Conservation (phyloP, 2,888 invertebrate genomes). For the Trichogramma dendrolimi region DNA sequence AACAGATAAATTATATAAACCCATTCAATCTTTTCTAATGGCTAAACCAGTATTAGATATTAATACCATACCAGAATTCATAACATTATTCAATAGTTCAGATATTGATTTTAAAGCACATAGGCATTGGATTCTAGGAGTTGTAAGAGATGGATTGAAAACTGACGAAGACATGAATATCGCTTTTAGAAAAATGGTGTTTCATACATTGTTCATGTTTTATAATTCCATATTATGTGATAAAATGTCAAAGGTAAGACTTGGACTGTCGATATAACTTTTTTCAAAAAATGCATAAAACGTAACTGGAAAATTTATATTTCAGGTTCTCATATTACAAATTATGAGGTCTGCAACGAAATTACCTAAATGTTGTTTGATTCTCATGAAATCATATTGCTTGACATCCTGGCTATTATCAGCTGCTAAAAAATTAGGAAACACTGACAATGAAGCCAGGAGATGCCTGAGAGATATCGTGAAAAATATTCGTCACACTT, state of each 20-base stretch:
- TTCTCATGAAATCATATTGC: slow-evolving; percentile 64
- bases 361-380: slow-evolving; percentile 63
- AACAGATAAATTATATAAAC: slow-evolving; percentile 69
- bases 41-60: slow-evolving; percentile 75
- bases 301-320: slow-evolving; percentile 9
- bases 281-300: neutral
- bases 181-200: slow-evolving; percentile 68
- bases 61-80: slow-evolving; percentile 80
- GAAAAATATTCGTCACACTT: too few species aligned
- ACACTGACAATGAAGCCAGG: too few species aligned
- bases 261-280: neutral
- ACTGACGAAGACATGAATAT: slow-evolving; percentile 71
- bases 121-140: slow-evolving; percentile 72
- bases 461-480: too few species aligned
- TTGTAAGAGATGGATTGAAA: slow-evolving; percentile 73
- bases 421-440: too few species aligned
- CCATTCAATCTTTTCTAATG: slow-evolving; percentile 73
- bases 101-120: slow-evolving; percentile 67
- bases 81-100: slow-evolving; percentile 76
- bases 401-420: too few species aligned
- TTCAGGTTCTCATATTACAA: slow-evolving; percentile 60
- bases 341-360: slow-evolving; percentile 62
- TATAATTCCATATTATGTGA: slow-evolving; percentile 65
- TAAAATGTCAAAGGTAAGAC: slow-evolving; percentile 56
- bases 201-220: slow-evolving; percentile 73